Evolutionary conservation across 1,140 invertebrate species (phyloP), one percentile per base, ranked within the genome.

Genomic region (Drosophila novamexicana): DNA sequence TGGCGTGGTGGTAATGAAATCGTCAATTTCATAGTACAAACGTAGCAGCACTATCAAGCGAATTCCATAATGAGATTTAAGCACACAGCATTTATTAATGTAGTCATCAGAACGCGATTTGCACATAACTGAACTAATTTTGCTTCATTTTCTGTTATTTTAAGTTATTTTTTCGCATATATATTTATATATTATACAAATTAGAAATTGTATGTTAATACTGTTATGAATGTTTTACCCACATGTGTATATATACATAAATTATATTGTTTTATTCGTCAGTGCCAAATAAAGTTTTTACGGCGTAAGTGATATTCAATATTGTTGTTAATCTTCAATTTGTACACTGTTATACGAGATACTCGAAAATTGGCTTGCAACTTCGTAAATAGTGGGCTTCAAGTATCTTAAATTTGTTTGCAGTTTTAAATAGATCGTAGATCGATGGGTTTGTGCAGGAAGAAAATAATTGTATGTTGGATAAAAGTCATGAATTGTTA

Each of bases 401-500:
- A 36, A 0, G 8, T 8, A 37, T 4, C 4, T n/a, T 40, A 12
- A 12, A 40, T 12, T 1, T 12, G 10, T 5, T 6, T 6, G 39
- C 10, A 12, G 12, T 2, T 40, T 40, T 40, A 1, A 6, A 40
- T 40, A 5, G 39, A 12, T 12, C 22, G 22, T 29, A 29, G 22
- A 5, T 40, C 39, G 4, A 16, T 16, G 7, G 44, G 42, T 47
- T 22, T 32, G 2, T 7, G 14, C 16, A 39, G 16, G 3, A 14
- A 37, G 12, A 53, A 53, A 53, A 34, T 49, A 53, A 14, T 12
- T 57, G 12, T 68, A 16, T 68, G 16, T 68, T 63, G 69, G 74
- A 73, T 77, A 67, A 77, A 74, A 69, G 59, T 74, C 70, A 45
- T 69, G 58, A 58, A 57, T 69, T 57, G 16, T 66, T 81, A 75